These are phyloP conservation scores for Rapana venosa DNA, from an alignment of 2,888 invertebrate species.

Conservation along the genomic window DNA sequence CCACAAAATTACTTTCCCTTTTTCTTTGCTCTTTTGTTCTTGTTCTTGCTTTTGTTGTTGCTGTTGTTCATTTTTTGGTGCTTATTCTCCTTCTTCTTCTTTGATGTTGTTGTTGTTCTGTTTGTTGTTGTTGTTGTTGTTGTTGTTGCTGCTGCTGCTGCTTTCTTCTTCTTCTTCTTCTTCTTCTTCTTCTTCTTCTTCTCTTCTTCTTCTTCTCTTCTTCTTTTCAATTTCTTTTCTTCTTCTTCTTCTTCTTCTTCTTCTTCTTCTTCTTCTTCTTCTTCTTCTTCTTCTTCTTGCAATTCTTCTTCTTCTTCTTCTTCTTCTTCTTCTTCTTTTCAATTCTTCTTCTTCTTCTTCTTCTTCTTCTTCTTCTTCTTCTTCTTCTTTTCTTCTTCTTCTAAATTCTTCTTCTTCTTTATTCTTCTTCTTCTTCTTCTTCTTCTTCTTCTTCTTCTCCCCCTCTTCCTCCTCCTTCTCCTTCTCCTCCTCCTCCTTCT, in stretches of 20 bases:
- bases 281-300: neutral
- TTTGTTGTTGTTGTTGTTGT: neutral
- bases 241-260: neutral
- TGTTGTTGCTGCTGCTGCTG: neutral
- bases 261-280: neutral
- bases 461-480: too few relatives aligned
- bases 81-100: neutral
- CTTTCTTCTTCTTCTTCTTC: neutral
- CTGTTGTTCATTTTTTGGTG: neutral
- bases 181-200: neutral
- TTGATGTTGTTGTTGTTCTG: neutral
- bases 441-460: too few relatives aligned
- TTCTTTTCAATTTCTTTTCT: neutral
- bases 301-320: neutral
- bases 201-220: neutral
- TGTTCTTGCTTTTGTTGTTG: neutral
- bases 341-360: too few relatives aligned
- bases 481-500: too few relatives aligned
- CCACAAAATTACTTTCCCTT: neutral
- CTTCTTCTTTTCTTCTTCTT: too few relatives aligned
- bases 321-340: neutral
- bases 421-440: neutral
- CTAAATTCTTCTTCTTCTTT: too few relatives aligned
- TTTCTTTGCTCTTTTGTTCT: neutral
- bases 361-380: too few relatives aligned